Percentiles rank a stretch among this genome's conserved stretches.
phyloP scores from a whole-genome alignment of 2,888 invertebrate species.

The Sarcophaga rosellei region DNA sequence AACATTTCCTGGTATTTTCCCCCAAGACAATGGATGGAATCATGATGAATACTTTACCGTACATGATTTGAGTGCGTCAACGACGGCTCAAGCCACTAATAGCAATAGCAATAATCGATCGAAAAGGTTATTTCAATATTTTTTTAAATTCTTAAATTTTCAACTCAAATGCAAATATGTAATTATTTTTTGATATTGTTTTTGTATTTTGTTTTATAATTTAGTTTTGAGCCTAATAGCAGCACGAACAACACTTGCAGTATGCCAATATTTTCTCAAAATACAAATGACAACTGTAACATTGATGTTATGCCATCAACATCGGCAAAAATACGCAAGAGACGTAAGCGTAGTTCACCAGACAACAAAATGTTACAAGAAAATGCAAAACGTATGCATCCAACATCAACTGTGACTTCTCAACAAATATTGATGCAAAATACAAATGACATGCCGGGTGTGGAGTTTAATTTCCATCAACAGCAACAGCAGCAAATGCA shows the following conservation, averaged over 20 bases:
- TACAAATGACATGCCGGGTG: conserved; percentile 54
- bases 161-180: background rate
- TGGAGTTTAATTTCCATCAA: conserved; percentile 68
- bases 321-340: conserved; percentile 70
- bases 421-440: conserved; percentile 68
- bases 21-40: conserved; percentile 77
- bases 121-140: conserved; percentile 65
- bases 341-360: conserved; percentile 69
- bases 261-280: conserved; percentile 67
- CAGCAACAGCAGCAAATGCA: conserved; percentile 60
- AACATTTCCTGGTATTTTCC: conserved; percentile 75
- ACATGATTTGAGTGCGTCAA: conserved; percentile 77
- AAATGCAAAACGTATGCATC: conserved; percentile 59
- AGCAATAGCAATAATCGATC: conserved; percentile 43
- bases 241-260: conserved; percentile 57
- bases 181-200: background rate
- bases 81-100: conserved; percentile 60
- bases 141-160: background rate
- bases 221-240: conserved; percentile 71
- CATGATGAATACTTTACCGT: conserved; percentile 78
- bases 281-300: conserved; percentile 63
- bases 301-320: conserved; percentile 72
- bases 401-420: conserved; percentile 72
- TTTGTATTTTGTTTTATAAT: conserved; percentile 40
- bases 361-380: conserved; percentile 55